A percentile compares a stretch with the other conserved stretches of the same genome.
Conservation (phyloP, 1,140 invertebrate species). For the Callitettix versicolor region DNA sequence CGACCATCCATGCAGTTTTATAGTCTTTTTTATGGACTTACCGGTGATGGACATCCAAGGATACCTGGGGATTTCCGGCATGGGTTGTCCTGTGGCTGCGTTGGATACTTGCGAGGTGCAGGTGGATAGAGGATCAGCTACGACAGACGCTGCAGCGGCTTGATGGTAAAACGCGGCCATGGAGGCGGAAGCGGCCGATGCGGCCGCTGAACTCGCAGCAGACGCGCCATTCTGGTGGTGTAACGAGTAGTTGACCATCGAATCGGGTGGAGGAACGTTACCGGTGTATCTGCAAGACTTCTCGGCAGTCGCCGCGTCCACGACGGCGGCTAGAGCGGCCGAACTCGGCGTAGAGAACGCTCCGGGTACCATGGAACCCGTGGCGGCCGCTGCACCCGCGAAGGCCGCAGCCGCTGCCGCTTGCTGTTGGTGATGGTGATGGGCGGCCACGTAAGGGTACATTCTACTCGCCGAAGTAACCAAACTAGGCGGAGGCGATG, state of each 20-base stretch:
- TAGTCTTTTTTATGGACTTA: slow-evolving; percentile 41
- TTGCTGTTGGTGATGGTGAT: slow-evolving; percentile 58
- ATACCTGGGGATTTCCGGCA: slow-evolving; percentile 81
- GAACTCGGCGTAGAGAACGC: slow-evolving; percentile 39
- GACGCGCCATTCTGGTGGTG: slow-evolving; percentile 56
- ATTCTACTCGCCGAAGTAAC: slow-evolving; percentile 40
- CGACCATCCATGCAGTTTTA: too few relatives aligned
- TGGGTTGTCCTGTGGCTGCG: slow-evolving; percentile 52
- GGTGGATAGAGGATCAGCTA: slow-evolving; percentile 50
- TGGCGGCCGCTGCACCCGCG: slow-evolving; percentile 45
- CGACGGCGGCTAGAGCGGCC: slow-evolving; percentile 48
- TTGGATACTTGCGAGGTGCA: slow-evolving; percentile 48
- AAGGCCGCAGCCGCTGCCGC: slow-evolving; percentile 55
- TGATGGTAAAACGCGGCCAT: slow-evolving; percentile 81
- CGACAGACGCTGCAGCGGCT: slow-evolving; percentile 55
- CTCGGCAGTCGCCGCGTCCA: slow-evolving; percentile 46
- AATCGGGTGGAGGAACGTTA: slow-evolving; percentile 52
- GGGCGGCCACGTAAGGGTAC: slow-evolving; percentile 58
- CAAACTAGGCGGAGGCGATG: slow-evolving; percentile 41
- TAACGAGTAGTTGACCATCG: slow-evolving; percentile 69
- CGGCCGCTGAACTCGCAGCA: slow-evolving; percentile 44
- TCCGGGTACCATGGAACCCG: slow-evolving; percentile 53
- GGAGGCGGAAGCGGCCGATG: slow-evolving; percentile 62
- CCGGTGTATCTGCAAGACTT: slow-evolving; percentile 68
- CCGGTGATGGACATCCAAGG: slow-evolving; percentile 97